Conservation (phyloP, 2,113 vertebrate species). For the Poicephalus gulielmi region DNA sequence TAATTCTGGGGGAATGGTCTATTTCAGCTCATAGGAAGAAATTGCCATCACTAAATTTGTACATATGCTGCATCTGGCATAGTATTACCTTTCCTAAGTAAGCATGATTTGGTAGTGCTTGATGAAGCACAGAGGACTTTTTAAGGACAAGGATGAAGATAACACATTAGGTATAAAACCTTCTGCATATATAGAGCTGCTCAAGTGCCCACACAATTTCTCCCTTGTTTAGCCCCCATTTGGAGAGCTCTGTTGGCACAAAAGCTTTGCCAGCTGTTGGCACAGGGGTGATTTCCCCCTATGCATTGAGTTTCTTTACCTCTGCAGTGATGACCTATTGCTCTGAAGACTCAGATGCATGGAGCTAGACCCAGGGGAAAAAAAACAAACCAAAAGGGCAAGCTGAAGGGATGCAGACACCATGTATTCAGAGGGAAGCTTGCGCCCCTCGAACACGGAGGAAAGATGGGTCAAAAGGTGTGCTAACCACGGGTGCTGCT, state of each 20-base stretch:
- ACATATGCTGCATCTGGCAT: neutral
- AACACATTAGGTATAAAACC: neutral
- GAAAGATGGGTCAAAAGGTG: neutral
- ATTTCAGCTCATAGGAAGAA: neutral
- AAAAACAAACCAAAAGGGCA: neutral
- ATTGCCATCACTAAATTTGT: neutral
- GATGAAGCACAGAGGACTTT: neutral
- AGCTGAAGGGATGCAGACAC: neutral
- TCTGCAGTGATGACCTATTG: neutral
- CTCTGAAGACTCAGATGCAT: neutral
- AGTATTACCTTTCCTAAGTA: neutral
- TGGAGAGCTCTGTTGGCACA: neutral
- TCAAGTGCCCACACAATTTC: neutral
- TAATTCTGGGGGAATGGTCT: neutral
- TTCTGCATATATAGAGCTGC: neutral
- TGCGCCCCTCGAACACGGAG: neutral
- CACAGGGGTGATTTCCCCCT: neutral
- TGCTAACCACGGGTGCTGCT: neutral
- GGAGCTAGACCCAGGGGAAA: neutral
- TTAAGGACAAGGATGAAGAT: neutral
- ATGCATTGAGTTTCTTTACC: neutral
- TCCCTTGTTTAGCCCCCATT: neutral
- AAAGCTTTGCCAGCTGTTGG: neutral
- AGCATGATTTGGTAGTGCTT: neutral
- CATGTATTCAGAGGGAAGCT: rapidly evolving